Conservation (phyloP, 2,113 vertebrate species). For the Rafetus swinhoei region DNA sequence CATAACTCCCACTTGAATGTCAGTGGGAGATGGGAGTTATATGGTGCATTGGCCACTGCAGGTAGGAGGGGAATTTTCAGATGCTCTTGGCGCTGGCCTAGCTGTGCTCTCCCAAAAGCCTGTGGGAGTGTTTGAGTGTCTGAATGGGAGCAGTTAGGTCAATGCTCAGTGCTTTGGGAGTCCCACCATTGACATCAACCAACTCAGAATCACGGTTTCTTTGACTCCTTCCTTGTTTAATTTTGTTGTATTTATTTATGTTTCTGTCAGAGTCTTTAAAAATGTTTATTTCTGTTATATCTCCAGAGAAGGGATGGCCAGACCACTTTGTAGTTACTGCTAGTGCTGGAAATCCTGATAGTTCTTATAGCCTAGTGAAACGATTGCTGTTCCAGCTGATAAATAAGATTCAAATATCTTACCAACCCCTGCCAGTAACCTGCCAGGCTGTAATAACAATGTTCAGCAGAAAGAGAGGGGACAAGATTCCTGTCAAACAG, state of each 20-base stretch:
- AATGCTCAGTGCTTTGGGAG: not conserved
- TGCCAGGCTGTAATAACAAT: not conserved
- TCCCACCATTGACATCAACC: fast-evolving
- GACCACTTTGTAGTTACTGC: not conserved
- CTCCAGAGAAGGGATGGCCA: not conserved
- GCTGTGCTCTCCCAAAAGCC: not conserved
- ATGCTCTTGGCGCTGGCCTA: not conserved
- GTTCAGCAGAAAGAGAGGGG: fast-evolving
- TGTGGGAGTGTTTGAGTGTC: not conserved
- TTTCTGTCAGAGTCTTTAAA: fast-evolving
- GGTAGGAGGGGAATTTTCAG: not conserved
- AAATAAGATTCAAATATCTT: not conserved
- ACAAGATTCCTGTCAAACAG: slow-evolving; percentile 25
- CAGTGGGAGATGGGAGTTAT: not conserved
- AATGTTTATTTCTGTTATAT: fast-evolving
- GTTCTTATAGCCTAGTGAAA: fast-evolving
- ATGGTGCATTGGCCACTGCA: not conserved
- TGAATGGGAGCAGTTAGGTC: not conserved
- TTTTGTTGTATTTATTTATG: not conserved
- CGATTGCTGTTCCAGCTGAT: fast-evolving
- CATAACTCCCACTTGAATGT: not conserved
- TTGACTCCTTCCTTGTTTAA: fast-evolving
- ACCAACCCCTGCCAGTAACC: fast-evolving
- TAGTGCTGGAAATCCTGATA: not conserved
- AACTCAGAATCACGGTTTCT: fast-evolving